These are phyloP conservation scores for Nyctalus aviator DNA, from an alignment of 2,797 vertebrate genomes.

Conservation along the genomic window DNA sequence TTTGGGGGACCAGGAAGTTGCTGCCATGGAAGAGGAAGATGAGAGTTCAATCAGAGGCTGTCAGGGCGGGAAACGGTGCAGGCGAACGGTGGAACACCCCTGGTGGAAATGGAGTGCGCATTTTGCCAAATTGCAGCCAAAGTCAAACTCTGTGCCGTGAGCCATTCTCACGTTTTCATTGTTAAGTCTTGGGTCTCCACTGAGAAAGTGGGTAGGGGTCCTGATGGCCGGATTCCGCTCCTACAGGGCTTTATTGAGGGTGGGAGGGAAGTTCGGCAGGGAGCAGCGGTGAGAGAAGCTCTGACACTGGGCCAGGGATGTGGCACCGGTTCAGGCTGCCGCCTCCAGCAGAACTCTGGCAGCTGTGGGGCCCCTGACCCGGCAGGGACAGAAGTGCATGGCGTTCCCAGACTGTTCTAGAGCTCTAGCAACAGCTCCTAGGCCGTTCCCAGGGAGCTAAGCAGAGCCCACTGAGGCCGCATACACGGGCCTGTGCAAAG, in stretches of 20 bases:
- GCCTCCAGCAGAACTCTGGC: neutral
- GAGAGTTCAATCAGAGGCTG: neutral
- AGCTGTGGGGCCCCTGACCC: neutral
- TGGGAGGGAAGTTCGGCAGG: too few relatives aligned
- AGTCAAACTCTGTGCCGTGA: neutral
- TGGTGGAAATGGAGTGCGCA: neutral
- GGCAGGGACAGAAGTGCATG: neutral
- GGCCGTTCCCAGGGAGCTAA: neutral
- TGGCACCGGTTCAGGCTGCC: rapidly evolving
- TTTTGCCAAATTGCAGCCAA: neutral
- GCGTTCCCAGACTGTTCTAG: neutral
- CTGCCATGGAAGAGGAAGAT: neutral
- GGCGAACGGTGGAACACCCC: neutral
- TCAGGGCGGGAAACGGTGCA: neutral
- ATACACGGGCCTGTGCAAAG: neutral
- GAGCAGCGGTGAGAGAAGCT: neutral
- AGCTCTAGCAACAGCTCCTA: neutral
- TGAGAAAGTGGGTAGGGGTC: neutral
- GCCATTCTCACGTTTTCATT: neutral
- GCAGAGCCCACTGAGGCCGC: neutral
- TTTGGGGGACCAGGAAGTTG: neutral
- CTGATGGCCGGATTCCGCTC: neutral
- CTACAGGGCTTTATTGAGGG: neutral
- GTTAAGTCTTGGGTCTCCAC: neutral
- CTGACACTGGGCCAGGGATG: rapidly evolving